Base-by-base conservation (phyloP, 2,797 vertebrate genomes). In the Onychomys leucogaster region DNA sequence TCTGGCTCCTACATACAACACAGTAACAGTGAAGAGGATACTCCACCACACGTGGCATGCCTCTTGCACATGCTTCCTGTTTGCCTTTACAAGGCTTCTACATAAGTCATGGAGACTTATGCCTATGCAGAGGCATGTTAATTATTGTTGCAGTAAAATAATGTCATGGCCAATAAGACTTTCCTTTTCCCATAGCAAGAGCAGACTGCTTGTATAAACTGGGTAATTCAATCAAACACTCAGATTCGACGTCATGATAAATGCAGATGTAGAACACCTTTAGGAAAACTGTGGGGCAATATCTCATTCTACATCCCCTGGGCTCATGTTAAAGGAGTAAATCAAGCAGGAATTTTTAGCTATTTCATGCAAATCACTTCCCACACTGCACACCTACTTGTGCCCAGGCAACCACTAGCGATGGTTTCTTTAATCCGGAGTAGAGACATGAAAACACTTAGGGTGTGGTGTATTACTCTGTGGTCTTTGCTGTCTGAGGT, bases 41-140 rank as follows among this genome's bases (percentile, higher is more conserved):
- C 3, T 52, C n/a, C 32, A 29, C 25, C 77, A 77, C 34, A 81
- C 43, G 16, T 82, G 91, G 73, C 65, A 85, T 73, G 85, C 71
- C 88, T 92, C 93, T 82, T 57, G 61, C 59, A 73, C 43, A 55
- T 63, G 89, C 87, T 95, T 96, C 85, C 75, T 78, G 81, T 80
- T 55, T 84, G 94, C 43, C 86, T 95, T 94, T 86, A 27, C 3
- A 82, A 61, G 81, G 34, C 37, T 86, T 69, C 57, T 91, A 85
- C 9, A 41, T 86, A 95, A 93, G 71, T 93, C 93, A 97, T 16
- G 91, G 90, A 91, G 89, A 96, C 91, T 77, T 85, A 91, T 76
- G 81, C 59, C 71, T 63, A 46, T 41, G 78, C 34, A 41, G 19
- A 71, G 61, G 49, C 57, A 89, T 49, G 75, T 84, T 88, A 77